Conservation (phyloP, 2,113 vertebrate genomes). For the Bufo gargarizans region DNA sequence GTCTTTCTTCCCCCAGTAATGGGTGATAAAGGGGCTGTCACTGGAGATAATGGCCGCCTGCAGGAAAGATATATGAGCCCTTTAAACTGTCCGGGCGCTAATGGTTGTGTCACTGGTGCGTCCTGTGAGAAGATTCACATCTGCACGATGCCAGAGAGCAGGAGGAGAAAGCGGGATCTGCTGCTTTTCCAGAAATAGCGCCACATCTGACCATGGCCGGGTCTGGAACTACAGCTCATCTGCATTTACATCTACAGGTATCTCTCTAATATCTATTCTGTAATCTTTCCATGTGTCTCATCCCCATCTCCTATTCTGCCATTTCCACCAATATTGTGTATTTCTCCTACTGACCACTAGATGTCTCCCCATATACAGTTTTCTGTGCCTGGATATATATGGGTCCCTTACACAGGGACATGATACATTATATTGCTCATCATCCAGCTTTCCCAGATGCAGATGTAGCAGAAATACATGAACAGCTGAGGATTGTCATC, state of each 20-base stretch:
- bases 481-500: neutral
- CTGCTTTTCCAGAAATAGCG: no score
- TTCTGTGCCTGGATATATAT: neutral
- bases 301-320: neutral
- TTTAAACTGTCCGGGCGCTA: neutral
- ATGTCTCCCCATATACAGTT: constrained; percentile 4
- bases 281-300: no score
- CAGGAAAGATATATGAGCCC: constrained; percentile 25
- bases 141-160: neutral
- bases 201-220: no score
- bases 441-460: neutral
- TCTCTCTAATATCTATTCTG: no score
- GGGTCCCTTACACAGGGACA: no score
- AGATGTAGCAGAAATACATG: neutral
- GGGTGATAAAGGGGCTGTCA: constrained; percentile 6
- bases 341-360: constrained; percentile 1
- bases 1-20: neutral
- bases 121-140: neutral
- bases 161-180: neutral
- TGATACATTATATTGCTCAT: neutral
- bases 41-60: neutral
- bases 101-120: constrained; percentile 8
- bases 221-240: no score
- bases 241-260: no score
- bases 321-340: neutral